These are phyloP conservation scores for Telenomus remus DNA, from an alignment of 1,140 invertebrate species.

Conservation along the genomic window DNA sequence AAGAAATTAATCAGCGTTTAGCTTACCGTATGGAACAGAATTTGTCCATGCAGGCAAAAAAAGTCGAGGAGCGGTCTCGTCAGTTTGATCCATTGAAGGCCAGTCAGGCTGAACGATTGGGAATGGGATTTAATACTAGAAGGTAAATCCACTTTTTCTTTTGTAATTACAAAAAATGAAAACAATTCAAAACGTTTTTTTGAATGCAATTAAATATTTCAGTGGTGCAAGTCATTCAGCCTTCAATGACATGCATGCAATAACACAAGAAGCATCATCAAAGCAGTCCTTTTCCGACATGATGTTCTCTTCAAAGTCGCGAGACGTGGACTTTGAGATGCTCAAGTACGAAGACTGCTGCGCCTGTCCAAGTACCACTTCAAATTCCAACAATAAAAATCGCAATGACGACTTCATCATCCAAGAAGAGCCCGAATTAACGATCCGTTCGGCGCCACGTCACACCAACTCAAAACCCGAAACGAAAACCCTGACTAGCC, in stretches of 20 bases:
- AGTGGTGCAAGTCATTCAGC: conserved; percentile 94
- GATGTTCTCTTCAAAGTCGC: conserved; percentile 63
- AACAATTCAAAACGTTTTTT: neutral
- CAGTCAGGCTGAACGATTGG: conserved; percentile 91
- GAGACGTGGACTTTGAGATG: conserved; percentile 59
- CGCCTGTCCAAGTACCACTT: conserved; percentile 19
- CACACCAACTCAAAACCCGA: conserved; percentile 49
- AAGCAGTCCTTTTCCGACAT: conserved; percentile 43
- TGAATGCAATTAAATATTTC: conserved; percentile 3
- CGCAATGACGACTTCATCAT: conserved; percentile 66
- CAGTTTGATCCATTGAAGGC: conserved; percentile 90
- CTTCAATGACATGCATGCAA: conserved; percentile 92
- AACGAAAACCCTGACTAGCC: conserved; percentile 22
- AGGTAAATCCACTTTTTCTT: conserved; percentile 71
- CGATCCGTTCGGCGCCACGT: conserved; percentile 59
- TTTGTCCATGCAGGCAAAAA: conserved; percentile 84
- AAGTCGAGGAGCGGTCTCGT: conserved; percentile 86
- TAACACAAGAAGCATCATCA: conserved; percentile 85
- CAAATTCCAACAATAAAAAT: conserved; percentile 46
- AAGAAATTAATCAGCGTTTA: conserved; percentile 84
- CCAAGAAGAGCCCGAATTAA: conserved; percentile 66
- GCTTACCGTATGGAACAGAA: conserved; percentile 87
- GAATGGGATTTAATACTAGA: conserved; percentile 89
- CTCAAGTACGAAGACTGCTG: conserved; percentile 33
- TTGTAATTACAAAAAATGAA: neutral